Evolutionary conservation across 2,888 invertebrate species (phyloP), one percentile per base, ranked within the genome.

Genomic region (Ligdia adustata): DNA sequence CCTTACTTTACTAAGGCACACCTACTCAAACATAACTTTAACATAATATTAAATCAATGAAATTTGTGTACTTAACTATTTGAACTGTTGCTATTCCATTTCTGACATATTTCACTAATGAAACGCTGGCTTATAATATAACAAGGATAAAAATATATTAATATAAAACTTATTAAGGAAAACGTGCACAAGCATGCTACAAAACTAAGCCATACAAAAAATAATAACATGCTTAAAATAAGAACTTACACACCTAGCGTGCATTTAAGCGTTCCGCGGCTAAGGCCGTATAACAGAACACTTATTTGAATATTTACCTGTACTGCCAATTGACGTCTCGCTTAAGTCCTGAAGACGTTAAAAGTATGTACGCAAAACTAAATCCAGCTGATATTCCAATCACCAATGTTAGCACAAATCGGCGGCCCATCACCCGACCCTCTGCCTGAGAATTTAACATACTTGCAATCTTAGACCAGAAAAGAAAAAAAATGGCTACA

Each of bases 351-450:
- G 91, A 79, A 31, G 92, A 91, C 62, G 92, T 92, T 74, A 94
- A 91, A 60, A 94, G 84, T 60, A 95, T 90, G 79, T 95, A 95
- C 52, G 95, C 95, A 69, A 94, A 93, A 75, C 93, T 92, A 89
- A 96, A 95, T 66, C 95, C 95, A 66, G 94, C 93, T 3, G 94
- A 90, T 69, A 95, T 92, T 60, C 95, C 96, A 64, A 93, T 91
- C 69, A 93, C 91, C 69, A 95, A 90, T 51, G 95, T 94, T 72
- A 94, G 80, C 69, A 95, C 85, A 82, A 94, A 94, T 58, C 93
- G 93, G 51, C 93, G 92, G 64, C 94, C 94, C 82, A 93, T 84
- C 86, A 86, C 85, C 85, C 86, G 79, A 57, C 82, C 79, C 69
- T 90, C 88, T 46, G 83, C 83, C 89, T 88, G 89, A 69, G 79